These are phyloP conservation scores for Drosophila bocki DNA, from an alignment of 1,140 invertebrate genomes.

Conservation along the genomic window DNA sequence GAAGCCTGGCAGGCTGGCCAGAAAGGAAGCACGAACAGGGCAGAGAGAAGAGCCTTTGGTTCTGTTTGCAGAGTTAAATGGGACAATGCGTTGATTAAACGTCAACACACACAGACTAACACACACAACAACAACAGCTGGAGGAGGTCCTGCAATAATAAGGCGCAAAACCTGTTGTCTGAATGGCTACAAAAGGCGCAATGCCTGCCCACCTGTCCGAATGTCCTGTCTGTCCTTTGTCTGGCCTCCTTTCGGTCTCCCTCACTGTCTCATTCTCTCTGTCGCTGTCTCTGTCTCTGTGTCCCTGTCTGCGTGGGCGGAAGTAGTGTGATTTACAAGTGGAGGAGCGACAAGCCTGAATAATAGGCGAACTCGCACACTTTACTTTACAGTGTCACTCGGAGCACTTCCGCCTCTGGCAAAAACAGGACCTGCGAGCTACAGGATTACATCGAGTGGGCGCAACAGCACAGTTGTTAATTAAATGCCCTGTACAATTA, in stretches of 20 bases:
- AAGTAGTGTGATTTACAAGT: conserved; percentile 81
- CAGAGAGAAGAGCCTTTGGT: conserved; percentile 39
- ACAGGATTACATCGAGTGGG: conserved; percentile 9
- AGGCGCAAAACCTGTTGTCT: conserved; percentile 66
- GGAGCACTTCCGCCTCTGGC: conserved; percentile 39
- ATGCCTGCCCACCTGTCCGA: conserved; percentile 25
- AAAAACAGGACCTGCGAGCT: conserved; percentile 8
- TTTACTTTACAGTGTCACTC: conserved; percentile 48
- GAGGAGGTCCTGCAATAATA: conserved; percentile 60
- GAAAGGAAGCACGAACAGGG: conserved; percentile 5
- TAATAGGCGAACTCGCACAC: conserved; percentile 55
- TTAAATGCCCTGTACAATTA: conserved; percentile 44
- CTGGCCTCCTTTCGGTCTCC: conserved; percentile 24
- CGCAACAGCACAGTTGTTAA: conserved; percentile 39
- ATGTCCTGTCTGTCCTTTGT: conserved; percentile 34
- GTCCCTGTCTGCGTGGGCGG: conserved; percentile 35
- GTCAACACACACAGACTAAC: conserved; percentile 48
- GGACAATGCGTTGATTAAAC: conserved; percentile 81
- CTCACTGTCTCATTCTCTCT: background rate
- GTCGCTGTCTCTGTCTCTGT: background rate
- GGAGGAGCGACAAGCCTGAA: conserved; percentile 50
- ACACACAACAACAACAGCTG: conserved; percentile 15
- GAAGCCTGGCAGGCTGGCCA: background rate
- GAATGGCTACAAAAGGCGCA: conserved; percentile 29
- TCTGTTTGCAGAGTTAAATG: conserved; percentile 74